Evolutionary conservation across 2,888 invertebrate genomes (phyloP).

Genomic region (Abrostola triplasia): DNA sequence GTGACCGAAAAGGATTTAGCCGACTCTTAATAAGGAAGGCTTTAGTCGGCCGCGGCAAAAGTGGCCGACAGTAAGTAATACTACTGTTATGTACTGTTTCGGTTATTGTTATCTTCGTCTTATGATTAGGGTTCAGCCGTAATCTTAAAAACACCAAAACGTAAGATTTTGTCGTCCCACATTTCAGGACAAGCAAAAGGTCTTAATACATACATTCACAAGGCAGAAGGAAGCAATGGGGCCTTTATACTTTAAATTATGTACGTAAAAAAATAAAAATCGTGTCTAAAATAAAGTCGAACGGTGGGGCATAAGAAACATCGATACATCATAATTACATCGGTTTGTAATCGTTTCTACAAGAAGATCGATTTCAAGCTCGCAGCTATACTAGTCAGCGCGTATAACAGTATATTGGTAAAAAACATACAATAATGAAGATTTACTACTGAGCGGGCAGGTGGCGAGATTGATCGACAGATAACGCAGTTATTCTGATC

Average conservation of each 20-base stretch:
- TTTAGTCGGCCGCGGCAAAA: slow-evolving; percentile 74
- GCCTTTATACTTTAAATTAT: slow-evolving; percentile 10
- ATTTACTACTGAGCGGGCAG: slow-evolving; percentile 78
- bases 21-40: slow-evolving; percentile 78
- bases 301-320: slow-evolving; percentile 48
- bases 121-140: slow-evolving; percentile 4
- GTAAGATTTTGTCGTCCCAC: too few species aligned
- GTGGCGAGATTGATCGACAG: slow-evolving; percentile 76
- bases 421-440: slow-evolving; percentile 79
- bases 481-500: slow-evolving; percentile 72
- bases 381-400: slow-evolving; percentile 55
- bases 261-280: slow-evolving; percentile 37
- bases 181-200: too few species aligned
- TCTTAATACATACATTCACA: too few species aligned
- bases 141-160: too few species aligned
- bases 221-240: too few species aligned
- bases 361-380: slow-evolving; percentile 59
- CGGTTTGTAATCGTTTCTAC: slow-evolving; percentile 59
- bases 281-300: slow-evolving; percentile 39
- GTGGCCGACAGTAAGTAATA: slow-evolving; percentile 59
- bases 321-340: slow-evolving; percentile 62
- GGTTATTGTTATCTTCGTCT: slow-evolving; percentile 45
- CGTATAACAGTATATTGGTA: slow-evolving; percentile 76
- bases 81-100: slow-evolving; percentile 43
- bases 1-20: slow-evolving; percentile 83